Base-by-base conservation (phyloP, 2,797 vertebrate species). In the Clarias platycephalus region DNA sequence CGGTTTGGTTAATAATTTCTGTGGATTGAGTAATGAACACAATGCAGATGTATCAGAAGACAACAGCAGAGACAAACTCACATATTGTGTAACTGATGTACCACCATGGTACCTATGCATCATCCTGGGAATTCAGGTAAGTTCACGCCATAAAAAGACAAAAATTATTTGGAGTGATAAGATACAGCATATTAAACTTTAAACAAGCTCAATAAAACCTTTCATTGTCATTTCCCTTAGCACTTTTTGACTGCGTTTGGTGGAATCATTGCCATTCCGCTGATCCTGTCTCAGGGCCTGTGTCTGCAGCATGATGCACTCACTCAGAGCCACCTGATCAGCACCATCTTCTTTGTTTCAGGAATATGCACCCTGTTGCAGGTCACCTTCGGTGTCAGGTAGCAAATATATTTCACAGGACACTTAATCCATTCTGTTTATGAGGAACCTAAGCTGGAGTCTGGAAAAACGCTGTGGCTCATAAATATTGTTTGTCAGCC, bases 101-200 rank as follows among this genome's bases (percentile, higher is more conserved):
- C 98, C 98, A 1, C 97, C 98, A 0, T 99, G 97, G 98, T 96
- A 99, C 88, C 93, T 99, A 83, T 98, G 98, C 91, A 95, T 99
- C 92, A 91, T 99, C 84, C 88, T 99, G 66, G 98, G 98, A 76
- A 95, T 97, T 90, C 98, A 99, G 97, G 97, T 99, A 91, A 31
- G 88, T 89, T 76, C 31, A 77, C 2, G 0, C 28, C 5, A 28
- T 75, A 74, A 34, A 24, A 53, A 2, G 15, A 62, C 31, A 4
- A 22, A 40, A 57, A 44, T n/a, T 0, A 1, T 10, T 66, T 16
- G 0, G 6, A 58, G 77, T 66, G 28, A 37, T 58, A 58, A 75
- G 53, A 28, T 31, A 58, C 28, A 49, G 68, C 78, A 80, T 62
- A n/a, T 53, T 53, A 20, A 55, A 76, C 49, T 57, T 57, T n/a